A percentile compares a stretch with the other conserved stretches of the same genome.
These are phyloP conservation scores for Gobio gobio DNA, from an alignment of 2,113 vertebrate species.

Conservation along the genomic window DNA sequence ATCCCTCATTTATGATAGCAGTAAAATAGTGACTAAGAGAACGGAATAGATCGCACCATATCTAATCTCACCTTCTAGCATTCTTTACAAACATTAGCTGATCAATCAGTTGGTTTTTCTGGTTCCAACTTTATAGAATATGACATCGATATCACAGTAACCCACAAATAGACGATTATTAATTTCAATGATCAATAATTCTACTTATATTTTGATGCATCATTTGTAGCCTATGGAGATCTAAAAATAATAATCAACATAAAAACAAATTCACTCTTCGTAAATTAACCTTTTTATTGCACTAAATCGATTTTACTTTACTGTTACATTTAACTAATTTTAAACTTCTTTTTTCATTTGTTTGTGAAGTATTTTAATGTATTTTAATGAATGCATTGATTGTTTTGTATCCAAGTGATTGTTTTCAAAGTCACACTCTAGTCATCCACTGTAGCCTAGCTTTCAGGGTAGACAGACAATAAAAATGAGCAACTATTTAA, in stretches of 20 bases:
- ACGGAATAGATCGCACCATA: not conserved
- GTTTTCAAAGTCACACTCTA: not conserved
- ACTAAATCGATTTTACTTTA: not conserved
- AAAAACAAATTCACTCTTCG: not conserved
- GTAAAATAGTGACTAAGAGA: slow-evolving; percentile 14
- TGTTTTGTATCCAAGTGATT: too few relatives aligned
- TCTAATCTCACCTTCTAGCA: not conserved
- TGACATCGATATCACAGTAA: slow-evolving; percentile 19
- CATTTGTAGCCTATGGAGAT: not conserved
- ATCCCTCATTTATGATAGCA: slow-evolving; percentile 20
- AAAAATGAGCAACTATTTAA: not conserved
- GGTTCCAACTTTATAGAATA: not conserved
- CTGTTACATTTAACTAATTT: not conserved
- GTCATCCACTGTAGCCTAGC: not conserved
- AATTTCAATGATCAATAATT: not conserved
- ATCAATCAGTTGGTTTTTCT: slow-evolving; percentile 36
- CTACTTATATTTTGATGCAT: not conserved
- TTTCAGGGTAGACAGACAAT: not conserved
- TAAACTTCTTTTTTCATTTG: too few relatives aligned
- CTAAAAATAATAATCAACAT: not conserved
- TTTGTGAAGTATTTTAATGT: too few relatives aligned
- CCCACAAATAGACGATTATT: not conserved
- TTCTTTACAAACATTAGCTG: not conserved
- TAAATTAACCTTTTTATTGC: not conserved
- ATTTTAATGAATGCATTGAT: too few relatives aligned